A percentile compares a stretch with the other conserved stretches of the same genome.
Conservation (phyloP, 2,888 invertebrate genomes). For the Schrankia costaestrigalis region DNA sequence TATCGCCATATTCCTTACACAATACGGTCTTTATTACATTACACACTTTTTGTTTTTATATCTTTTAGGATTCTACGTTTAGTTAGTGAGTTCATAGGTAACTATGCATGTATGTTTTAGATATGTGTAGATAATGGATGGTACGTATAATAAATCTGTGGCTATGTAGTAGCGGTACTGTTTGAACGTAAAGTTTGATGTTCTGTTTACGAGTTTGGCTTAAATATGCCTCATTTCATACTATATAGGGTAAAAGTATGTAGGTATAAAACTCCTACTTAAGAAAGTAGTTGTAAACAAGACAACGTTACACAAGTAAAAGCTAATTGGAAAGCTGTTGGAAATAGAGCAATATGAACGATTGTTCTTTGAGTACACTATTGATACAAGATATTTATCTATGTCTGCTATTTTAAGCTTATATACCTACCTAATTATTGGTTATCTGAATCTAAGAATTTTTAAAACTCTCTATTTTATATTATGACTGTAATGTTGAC, state of each 20-base stretch:
- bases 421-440: too few relatives aligned
- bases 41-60: conserved; percentile 22
- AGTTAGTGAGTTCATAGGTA: conserved; percentile 64
- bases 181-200: conserved; percentile 42
- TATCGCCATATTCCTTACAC: conserved; percentile 13
- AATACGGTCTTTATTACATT: conserved; percentile 13
- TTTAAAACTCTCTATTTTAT: too few relatives aligned
- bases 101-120: conserved; percentile 72
- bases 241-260: conserved; percentile 1
- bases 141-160: conserved; percentile 38
- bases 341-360: conserved; percentile 2
- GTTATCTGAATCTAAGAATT: too few relatives aligned
- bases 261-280: too few relatives aligned
- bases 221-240: conserved; percentile 9
- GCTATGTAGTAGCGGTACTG: conserved; percentile 33
- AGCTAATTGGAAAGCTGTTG: conserved; percentile 8
- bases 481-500: too few relatives aligned
- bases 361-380: too few relatives aligned
- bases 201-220: conserved; percentile 22
- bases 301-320: conserved; percentile 3
- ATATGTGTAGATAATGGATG: conserved; percentile 63
- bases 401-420: too few relatives aligned
- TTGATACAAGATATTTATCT: too few relatives aligned
- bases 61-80: conserved; percentile 31
- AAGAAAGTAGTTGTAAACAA: conserved; percentile 9